Percentiles rank a stretch among this genome's conserved stretches.
Evolutionary conservation across 2,113 vertebrate genomes (phyloP).

Genomic region (Loxodonta africana): DNA sequence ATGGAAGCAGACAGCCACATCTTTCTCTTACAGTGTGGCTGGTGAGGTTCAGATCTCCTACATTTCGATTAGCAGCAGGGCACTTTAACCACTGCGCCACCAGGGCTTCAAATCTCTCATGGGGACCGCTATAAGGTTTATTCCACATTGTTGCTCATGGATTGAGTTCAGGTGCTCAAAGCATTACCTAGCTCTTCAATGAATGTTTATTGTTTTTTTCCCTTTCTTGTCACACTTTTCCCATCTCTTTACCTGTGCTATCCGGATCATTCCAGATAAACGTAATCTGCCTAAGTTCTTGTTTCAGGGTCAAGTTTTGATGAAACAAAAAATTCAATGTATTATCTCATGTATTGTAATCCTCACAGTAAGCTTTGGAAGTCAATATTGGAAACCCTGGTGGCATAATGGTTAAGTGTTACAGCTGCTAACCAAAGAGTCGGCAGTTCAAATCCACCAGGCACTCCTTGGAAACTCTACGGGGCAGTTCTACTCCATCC

Average conservation of each 20-base stretch:
- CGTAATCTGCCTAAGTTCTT: accelerated
- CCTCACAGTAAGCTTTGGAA: not conserved
- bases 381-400: too few relatives aligned
- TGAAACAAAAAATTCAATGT: not conserved
- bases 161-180: not conserved
- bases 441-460: too few relatives aligned
- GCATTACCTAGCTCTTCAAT: accelerated
- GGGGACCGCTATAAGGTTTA: not conserved
- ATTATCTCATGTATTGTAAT: not conserved
- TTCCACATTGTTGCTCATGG: not conserved
- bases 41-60: not conserved
- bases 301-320: not conserved
- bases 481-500: too few relatives aligned
- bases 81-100: not conserved
- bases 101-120: not conserved
- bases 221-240: not conserved
- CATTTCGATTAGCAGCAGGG: not conserved
- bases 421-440: too few relatives aligned
- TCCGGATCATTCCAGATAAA: not conserved
- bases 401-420: too few relatives aligned
- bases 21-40: not conserved
- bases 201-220: not conserved
- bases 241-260: not conserved
- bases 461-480: too few relatives aligned
- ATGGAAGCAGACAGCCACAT: not conserved